These are phyloP conservation scores for Diadema setosum DNA, from an alignment of 35 echinoderm and acorn worm genomes.

Conservation along the genomic window DNA sequence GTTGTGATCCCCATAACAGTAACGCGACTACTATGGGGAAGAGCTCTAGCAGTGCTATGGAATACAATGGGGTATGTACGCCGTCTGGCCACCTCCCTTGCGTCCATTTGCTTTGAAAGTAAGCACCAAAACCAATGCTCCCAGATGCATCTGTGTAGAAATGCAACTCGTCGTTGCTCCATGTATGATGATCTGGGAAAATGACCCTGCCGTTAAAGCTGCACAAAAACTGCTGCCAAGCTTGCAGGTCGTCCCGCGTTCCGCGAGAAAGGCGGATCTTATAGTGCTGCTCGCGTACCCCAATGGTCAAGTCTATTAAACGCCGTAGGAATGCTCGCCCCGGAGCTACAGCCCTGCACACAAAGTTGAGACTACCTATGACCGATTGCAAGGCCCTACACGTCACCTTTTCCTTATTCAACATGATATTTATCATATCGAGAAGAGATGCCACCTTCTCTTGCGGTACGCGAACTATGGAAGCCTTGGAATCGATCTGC, in stretches of 20 bases:
- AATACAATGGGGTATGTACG: neutral
- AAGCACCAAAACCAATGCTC: slow-evolving; percentile 13
- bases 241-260: neutral
- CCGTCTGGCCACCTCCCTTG: slow-evolving; percentile 14
- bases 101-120: neutral
- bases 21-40: slow-evolving; percentile 6
- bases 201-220: neutral
- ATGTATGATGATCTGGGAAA: neutral
- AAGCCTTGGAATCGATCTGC: too few species aligned
- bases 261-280: neutral
- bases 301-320: neutral
- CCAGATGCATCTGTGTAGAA: slow-evolving; percentile 28
- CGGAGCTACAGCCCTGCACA: slow-evolving; percentile 16
- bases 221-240: neutral
- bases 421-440: too few species aligned
- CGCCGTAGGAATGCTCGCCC: slow-evolving; percentile 15
- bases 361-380: neutral
- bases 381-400: neutral
- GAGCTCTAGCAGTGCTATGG: slow-evolving; percentile 19
- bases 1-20: neutral
- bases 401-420: too few species aligned
- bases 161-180: neutral
- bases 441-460: too few species aligned
- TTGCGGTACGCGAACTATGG: too few species aligned
- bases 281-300: neutral